A percentile compares a stretch with the other conserved stretches of the same genome.
Conservation (phyloP, 2,888 invertebrate genomes). For the Drosophila greeni region DNA sequence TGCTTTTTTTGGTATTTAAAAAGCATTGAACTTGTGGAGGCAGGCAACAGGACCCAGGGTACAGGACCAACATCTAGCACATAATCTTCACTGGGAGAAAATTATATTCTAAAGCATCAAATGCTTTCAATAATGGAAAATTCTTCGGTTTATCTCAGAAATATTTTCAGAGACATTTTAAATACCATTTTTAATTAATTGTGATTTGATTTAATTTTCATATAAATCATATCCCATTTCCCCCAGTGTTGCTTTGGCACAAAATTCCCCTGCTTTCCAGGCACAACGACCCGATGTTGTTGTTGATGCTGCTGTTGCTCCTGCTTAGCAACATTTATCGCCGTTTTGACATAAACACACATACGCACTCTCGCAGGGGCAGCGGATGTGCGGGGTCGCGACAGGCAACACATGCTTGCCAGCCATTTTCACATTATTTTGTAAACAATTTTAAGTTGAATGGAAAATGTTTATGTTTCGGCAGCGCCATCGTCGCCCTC, state of each 20-base stretch:
- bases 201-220: too few species aligned
- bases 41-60: constrained; percentile 6
- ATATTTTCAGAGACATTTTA: not conserved
- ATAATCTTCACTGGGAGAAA: not conserved
- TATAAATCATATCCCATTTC: not conserved
- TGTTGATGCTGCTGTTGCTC: constrained; percentile 49
- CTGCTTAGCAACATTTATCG: constrained; percentile 72
- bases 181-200: too few species aligned
- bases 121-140: not conserved
- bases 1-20: constrained; percentile 51
- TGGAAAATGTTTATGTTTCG: constrained; percentile 71
- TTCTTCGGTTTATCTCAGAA: not conserved
- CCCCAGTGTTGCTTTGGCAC: constrained; percentile 26
- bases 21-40: constrained; percentile 48
- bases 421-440: constrained; percentile 73
- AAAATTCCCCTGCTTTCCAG: constrained; percentile 48
- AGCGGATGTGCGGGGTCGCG: not conserved
- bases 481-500: constrained; percentile 9
- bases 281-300: constrained; percentile 31
- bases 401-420: constrained; percentile 68
- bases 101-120: not conserved
- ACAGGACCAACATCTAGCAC: constrained; percentile 2
- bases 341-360: constrained; percentile 63
- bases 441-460: constrained; percentile 73
- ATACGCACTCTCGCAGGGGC: constrained; percentile 23